Base-by-base conservation (phyloP, 1,140 invertebrate genomes). In the Diachasmimorpha longicaudata region DNA sequence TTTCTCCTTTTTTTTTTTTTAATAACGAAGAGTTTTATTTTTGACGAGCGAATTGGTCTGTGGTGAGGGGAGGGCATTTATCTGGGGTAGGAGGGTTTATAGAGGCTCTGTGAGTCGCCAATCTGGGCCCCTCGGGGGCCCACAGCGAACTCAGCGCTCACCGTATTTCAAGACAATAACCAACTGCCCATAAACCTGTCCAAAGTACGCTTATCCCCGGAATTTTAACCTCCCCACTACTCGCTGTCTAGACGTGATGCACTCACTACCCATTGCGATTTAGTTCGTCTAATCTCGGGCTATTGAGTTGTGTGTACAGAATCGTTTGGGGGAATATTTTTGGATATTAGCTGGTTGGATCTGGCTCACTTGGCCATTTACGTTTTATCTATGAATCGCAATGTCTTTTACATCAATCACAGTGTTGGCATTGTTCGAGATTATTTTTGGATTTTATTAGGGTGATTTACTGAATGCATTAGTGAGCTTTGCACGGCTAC, bases 131-230 rank as follows among this genome's bases (percentile, higher is more conserved):
- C 31, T 6, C 21, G 11, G 58, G 23, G 58, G 77, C 76, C 39
- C 25, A 76, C 42, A 25, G 58, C 58, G 10, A 31, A 25, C 14
- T 25, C 11, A 8, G 23, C 58, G 19, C 23, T 13, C 58, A 25
- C 23, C 58, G 14, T 37, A 75, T 80, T 82, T 81, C 79, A 80
- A 82, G 79, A 80, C 79, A 82, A 82, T 81, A 82, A 80, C 78
- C 75, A 80, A 74, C 76, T 73, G 77, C 81, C 79, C 79, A 81
- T 83, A 84, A 84, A 84, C 72, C 82, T 82, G 81, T 81, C 81
- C 46, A 76, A 79, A 72, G 4, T 77, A 75, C 70, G 73, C 36
- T 77, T 71, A 71, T 77, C 76, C 66, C 48, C 74, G 70, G 25
- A 70, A 19, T 75, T 70, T 68, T 52, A 55, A 25, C 2, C 11